phyloP scores from a whole-genome alignment of 2,113 vertebrate species.

The Craseonycteris thonglongyai region DNA sequence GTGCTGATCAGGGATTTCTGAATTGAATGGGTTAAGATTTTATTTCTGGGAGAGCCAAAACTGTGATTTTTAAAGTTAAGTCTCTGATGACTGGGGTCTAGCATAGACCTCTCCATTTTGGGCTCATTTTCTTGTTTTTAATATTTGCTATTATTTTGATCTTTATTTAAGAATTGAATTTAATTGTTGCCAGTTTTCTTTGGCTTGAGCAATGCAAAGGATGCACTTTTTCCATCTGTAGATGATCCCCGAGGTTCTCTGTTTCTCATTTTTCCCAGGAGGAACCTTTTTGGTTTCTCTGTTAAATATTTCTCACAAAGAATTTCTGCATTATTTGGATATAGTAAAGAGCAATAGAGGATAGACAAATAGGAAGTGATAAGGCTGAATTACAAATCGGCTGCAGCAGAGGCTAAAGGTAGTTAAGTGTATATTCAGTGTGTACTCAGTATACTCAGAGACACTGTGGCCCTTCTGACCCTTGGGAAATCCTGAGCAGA shows the following conservation, averaged over 20 bases:
- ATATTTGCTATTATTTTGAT: constrained; percentile 1
- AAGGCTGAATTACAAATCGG: background rate
- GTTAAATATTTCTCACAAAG: background rate
- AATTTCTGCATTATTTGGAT: background rate
- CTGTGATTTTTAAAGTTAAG: background rate
- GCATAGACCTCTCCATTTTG: background rate
- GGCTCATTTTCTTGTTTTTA: background rate
- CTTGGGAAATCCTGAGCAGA: background rate
- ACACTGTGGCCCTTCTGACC: background rate
- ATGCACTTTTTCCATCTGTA: background rate
- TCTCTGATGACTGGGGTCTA: background rate
- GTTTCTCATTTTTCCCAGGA: background rate
- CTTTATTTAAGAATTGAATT: constrained; percentile 1
- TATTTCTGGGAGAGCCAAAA: background rate
- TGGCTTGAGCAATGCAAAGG: background rate
- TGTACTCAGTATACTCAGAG: background rate
- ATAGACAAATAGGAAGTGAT: background rate
- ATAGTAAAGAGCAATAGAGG: background rate
- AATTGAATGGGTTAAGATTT: background rate
- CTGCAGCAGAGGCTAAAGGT: background rate
- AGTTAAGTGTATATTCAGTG: background rate
- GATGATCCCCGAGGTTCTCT: background rate
- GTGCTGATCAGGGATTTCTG: background rate
- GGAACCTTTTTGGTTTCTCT: background rate
- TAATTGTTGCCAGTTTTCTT: background rate